Evolutionary conservation across 2,888 invertebrate genomes (phyloP), one percentile per base, ranked within the genome.

Genomic region (Ctenicera cuprea): DNA sequence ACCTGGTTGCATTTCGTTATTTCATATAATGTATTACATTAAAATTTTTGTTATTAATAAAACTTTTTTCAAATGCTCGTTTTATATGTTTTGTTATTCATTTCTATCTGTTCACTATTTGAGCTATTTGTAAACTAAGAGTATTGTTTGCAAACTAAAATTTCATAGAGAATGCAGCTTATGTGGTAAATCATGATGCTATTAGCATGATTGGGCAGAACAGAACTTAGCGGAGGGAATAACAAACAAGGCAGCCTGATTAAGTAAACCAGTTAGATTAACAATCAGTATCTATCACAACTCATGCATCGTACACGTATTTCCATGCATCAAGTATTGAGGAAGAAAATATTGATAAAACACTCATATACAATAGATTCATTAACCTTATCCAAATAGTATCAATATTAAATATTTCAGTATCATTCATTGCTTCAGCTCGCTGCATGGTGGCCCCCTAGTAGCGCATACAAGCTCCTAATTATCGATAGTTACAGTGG

Each of bases 141-240:
- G n/a, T n/a, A n/a, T n/a, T n/a, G n/a, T n/a, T 69, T 68, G 33
- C 59, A 69, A 33, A 62, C 41, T n/a, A 33, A 62, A 52, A 62
- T 62, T 69, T 52, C 62, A 20, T 26, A 33, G 33, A 63, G 63
- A 62, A 52, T 63, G 45, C 54, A 43, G 54, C 64, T 54, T 64
- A 64, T 64, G 33, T 33, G 70, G 64, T 48, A 63, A 54, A 54
- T 37, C 63, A 64, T 63, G 54, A 64, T 37, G 66, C 81, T 82
- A 83, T 83, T 83, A 82, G 82, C 80, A 82, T 82, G 82, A 83
- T 83, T 82, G 83, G 79, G 81, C 80, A 81, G 79, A 83, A 80
- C 80, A 79, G 74, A 30, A 57, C 59, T 63, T 72, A 79, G 80
- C 76, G 78, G 77, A 77, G 79, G 77, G 82, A 81, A 81, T 80